These are phyloP conservation scores for Xenotilapia longispinis DNA, from an alignment of 2,113 vertebrate genomes.

Conservation along the genomic window DNA sequence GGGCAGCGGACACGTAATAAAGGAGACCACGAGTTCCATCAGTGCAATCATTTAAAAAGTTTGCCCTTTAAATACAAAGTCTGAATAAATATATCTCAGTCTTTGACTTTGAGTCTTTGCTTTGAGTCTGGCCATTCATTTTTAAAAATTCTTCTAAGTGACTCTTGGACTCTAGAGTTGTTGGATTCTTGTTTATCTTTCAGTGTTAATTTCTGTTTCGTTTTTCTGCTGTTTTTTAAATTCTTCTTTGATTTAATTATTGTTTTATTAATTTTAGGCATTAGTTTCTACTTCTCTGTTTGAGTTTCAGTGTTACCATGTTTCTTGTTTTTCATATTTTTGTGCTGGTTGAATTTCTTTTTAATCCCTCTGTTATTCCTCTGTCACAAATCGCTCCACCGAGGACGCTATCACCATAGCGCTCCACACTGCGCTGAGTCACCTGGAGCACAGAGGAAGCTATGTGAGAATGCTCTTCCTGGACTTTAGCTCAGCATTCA, in stretches of 20 bases:
- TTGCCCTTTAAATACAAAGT: neutral
- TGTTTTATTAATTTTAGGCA: neutral
- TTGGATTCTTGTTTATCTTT: neutral
- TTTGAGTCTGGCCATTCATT: neutral
- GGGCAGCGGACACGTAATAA: neutral
- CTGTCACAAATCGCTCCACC: too few species aligned
- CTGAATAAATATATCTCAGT: neutral
- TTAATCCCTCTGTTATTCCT: neutral
- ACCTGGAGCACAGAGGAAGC: too few species aligned
- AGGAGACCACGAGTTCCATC: neutral
- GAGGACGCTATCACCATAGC: too few species aligned
- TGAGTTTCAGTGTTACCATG: neutral
- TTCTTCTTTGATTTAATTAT: neutral
- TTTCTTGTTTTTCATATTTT: neutral
- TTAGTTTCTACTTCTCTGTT: neutral
- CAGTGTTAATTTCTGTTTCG: neutral
- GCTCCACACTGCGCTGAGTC: too few species aligned
- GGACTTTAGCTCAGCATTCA: too few species aligned
- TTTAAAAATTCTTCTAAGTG: neutral
- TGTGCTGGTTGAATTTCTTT: neutral
- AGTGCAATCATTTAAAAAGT: neutral
- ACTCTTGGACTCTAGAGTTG: neutral
- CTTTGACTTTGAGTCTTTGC: neutral
- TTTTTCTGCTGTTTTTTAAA: neutral
- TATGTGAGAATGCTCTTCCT: too few species aligned